Conservation (phyloP, 2,888 invertebrate species). For the Orchesellides sinensis region DNA sequence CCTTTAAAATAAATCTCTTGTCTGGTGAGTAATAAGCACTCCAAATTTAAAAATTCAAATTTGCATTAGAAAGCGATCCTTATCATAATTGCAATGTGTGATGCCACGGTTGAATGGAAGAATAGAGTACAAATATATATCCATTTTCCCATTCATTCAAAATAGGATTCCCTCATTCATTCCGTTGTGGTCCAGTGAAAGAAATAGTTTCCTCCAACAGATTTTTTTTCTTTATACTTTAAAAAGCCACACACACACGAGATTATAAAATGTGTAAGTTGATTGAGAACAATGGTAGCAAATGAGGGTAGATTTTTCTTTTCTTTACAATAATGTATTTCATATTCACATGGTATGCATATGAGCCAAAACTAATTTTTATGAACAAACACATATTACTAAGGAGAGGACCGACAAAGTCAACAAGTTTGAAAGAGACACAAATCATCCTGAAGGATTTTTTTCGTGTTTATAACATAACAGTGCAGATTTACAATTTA, state of each 20-base stretch:
- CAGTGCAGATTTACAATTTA: neutral
- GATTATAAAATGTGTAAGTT: neutral
- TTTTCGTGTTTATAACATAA: neutral
- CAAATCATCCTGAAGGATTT: conserved; percentile 44
- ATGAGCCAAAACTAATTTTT: conserved; percentile 56
- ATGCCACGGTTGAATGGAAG: conserved; percentile 51
- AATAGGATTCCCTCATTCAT: conserved; percentile 18
- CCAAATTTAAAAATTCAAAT: conserved; percentile 56
- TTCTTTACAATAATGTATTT: conserved; percentile 14
- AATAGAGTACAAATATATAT: conserved; percentile 51
- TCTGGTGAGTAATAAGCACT: conserved; percentile 51
- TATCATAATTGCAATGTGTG: conserved; percentile 64
- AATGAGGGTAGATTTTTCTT: conserved; percentile 40
- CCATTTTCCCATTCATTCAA: conserved; percentile 41
- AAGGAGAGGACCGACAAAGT: conserved; percentile 62
- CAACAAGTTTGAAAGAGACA: conserved; percentile 67
- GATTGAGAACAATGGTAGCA: conserved; percentile 29
- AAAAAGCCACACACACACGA: conserved; percentile 47
- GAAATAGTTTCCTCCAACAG: conserved; percentile 36
- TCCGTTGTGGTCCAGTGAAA: conserved; percentile 55
- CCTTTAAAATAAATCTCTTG: conserved; percentile 38
- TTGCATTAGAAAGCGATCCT: conserved; percentile 61
- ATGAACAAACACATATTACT: conserved; percentile 35
- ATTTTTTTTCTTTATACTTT: neutral
- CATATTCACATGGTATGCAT: neutral